Base-by-base conservation (phyloP, 2,113 vertebrate species). In the Orthonyx spaldingii region DNA sequence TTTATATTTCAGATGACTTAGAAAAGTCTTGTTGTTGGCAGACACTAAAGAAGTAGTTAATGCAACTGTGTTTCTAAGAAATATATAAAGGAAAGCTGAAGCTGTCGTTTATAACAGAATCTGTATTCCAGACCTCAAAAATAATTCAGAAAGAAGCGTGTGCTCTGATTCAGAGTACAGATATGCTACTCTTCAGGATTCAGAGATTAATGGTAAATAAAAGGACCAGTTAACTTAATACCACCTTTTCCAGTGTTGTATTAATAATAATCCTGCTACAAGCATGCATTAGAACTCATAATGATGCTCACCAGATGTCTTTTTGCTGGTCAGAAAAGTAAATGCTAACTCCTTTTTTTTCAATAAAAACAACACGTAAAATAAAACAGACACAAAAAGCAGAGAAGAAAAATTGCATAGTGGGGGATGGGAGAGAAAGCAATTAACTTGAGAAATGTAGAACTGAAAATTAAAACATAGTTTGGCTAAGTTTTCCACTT, bases 381-480 rank as follows among this genome's bases (percentile, higher is more conserved):
- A 78, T 89, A 84, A 90, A 95, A 55, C 84, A 89, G 82, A 80
- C 47, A 63, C 24, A 78, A 64, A 60, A 49, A 77, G 11, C 44
- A 47, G 37, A 55, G 56, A 94, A 93, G 69, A 95, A 96, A 94
- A 87, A 93, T 74, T 81, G 41, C 44, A 68, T 77, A 28, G 42
- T 27, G 16, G 20, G 46, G 33, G 26, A 11, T 49, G 37, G 24
- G 23, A 3, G 22, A 74, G 46, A 37, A 84, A 81, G 85, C 82
- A 86, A 91, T 96, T 95, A 94, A 96, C 35, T 87, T 95, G 87
- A 97, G 90, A 94, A 92, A 94, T 92, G 66, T 76, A 42, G 24
- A 91, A 84, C 68, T 68, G 37, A 83, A 92, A 96, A 95, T 96
- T 60, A 70, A 93, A 94, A 68, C 81, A 93, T 81, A 68, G 24